Evolutionary conservation across 1,140 invertebrate genomes (phyloP).

Genomic region (Chironomus tepperi): DNA sequence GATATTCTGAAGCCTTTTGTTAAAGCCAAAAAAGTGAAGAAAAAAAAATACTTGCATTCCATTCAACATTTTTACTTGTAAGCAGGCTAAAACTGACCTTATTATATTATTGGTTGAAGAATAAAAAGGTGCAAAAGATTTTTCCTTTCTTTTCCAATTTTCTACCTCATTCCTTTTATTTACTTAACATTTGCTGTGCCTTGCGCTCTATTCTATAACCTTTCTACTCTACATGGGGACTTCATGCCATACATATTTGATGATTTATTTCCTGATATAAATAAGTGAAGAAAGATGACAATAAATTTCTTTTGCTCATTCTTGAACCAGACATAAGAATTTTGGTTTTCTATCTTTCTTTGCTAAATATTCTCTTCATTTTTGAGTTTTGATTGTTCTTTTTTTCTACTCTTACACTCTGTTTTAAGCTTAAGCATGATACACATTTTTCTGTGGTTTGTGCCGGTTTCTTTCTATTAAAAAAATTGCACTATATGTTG

Average conservation of each 20-base stretch:
- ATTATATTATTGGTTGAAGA: slow-evolving; percentile 7
- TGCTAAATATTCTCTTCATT: not conserved
- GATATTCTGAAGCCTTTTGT: not conserved
- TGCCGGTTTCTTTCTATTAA: too few species aligned
- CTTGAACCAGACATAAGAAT: not conserved
- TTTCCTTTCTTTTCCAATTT: slow-evolving; percentile 1
- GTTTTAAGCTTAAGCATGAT: too few species aligned
- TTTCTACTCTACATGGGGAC: not conserved
- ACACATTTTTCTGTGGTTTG: too few species aligned
- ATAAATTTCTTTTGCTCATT: slow-evolving; percentile 12
- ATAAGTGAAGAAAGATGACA: slow-evolving; percentile 16
- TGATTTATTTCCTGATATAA: slow-evolving; percentile 15
- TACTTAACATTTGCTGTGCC: slow-evolving; percentile 3
- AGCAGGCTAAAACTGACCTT: slow-evolving; percentile 4
- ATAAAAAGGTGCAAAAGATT: slow-evolving; percentile 18
- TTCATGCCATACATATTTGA: not conserved
- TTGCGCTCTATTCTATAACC: not conserved
- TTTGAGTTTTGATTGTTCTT: too few species aligned
- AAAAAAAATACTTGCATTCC: not conserved
- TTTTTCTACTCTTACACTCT: too few species aligned
- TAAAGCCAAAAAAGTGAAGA: not conserved
- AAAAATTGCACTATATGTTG: too few species aligned
- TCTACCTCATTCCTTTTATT: slow-evolving; percentile 8
- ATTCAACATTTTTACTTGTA: not conserved
- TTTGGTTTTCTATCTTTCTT: not conserved